Percentiles rank a stretch among this genome's conserved stretches.
Conservation (phyloP, 2,113 vertebrate genomes). For the Coturnix japonica region DNA sequence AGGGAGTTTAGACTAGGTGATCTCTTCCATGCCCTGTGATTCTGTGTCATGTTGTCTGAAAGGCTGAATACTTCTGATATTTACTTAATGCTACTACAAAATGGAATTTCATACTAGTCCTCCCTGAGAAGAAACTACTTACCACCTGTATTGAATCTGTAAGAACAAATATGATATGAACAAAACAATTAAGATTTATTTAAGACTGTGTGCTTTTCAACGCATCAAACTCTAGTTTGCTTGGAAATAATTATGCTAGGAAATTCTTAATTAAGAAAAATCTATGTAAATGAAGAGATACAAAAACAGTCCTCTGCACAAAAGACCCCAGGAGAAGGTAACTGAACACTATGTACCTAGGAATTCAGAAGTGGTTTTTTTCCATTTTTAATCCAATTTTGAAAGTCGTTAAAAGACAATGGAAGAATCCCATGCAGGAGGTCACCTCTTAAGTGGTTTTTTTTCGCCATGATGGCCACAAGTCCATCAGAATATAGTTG, state of each 20-base stretch:
- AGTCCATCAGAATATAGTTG: slow-evolving; percentile 72
- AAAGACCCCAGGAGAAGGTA: neutral
- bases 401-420: neutral
- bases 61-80: neutral
- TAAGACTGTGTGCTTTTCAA: neutral
- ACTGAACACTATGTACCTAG: neutral
- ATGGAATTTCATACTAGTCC: neutral
- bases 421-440: slow-evolving; percentile 37
- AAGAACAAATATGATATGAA: neutral
- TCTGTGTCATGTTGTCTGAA: neutral
- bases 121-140: neutral
- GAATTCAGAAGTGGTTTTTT: neutral
- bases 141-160: neutral
- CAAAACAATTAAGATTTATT: neutral
- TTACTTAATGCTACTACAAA: neutral
- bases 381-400: neutral
- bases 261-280: neutral
- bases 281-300: neutral
- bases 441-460: slow-evolving; percentile 20
- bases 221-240: neutral
- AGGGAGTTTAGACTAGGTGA: no score
- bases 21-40: no score
- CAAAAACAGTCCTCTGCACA: accelerated
- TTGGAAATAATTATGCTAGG: neutral
- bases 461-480: slow-evolving; percentile 45